A percentile compares a stretch with the other conserved stretches of the same genome.
Conservation (phyloP, 2,113 vertebrate genomes). For the Neofelis nebulosa region DNA sequence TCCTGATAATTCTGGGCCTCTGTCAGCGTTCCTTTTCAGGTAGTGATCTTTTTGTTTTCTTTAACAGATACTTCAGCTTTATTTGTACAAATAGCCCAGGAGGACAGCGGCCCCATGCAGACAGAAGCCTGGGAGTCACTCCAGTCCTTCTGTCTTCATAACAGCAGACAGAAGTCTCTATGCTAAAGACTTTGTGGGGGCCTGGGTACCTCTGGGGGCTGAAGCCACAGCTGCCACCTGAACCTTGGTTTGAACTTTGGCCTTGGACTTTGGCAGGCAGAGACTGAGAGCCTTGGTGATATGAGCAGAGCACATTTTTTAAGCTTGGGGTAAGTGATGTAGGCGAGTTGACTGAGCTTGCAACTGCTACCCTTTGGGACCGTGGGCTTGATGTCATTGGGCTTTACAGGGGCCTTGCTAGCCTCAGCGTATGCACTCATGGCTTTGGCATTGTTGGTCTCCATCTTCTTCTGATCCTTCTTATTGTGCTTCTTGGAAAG, state of each 20-base stretch:
- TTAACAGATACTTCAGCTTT: neutral
- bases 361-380: neutral
- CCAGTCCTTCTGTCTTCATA: neutral
- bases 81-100: neutral
- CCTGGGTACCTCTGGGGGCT: neutral
- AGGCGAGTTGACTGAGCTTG: neutral
- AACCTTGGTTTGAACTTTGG: neutral
- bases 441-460: neutral
- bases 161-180: neutral
- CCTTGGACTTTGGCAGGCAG: neutral
- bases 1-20: neutral
- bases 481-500: neutral
- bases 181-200: neutral
- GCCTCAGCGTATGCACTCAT: neutral
- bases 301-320: neutral
- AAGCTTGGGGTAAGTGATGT: neutral
- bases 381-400: neutral
- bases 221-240: neutral
- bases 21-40: neutral
- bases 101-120: neutral
- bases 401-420: neutral
- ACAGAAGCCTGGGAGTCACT: neutral
- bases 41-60: neutral
- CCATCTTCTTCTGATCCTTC: neutral
- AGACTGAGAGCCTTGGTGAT: neutral